Percentiles rank a stretch among this genome's conserved stretches.
Conservation (phyloP, 2,888 invertebrate genomes). For the Melanostoma scalare region DNA sequence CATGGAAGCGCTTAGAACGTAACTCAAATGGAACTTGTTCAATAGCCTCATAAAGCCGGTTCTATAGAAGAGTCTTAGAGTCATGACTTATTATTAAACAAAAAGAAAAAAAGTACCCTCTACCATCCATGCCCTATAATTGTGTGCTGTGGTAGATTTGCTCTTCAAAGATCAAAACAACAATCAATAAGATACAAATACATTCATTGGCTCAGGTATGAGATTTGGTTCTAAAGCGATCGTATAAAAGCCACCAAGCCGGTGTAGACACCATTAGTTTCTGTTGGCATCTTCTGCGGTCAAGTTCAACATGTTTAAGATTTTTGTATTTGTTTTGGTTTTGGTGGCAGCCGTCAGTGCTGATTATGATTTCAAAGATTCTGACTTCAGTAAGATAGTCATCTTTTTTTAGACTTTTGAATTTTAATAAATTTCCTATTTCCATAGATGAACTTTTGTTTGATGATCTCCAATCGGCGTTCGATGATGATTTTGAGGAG, state of each 20-base stretch:
- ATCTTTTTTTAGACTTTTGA: background rate
- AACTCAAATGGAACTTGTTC: background rate
- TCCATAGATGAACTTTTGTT: constrained; percentile 75
- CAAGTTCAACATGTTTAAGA: constrained; percentile 71
- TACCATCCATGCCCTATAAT: constrained; percentile 21
- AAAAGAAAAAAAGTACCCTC: background rate
- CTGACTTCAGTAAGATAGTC: constrained; percentile 74
- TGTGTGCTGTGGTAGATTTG: constrained; percentile 5
- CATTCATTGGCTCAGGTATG: constrained; percentile 2
- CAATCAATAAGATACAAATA: constrained; percentile 10
- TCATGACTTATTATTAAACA: background rate
- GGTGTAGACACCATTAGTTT: constrained; percentile 45
- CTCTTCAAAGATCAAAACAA: constrained; percentile 17
- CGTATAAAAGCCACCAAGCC: constrained; percentile 48
- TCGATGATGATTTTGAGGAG: constrained; percentile 61
- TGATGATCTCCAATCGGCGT: constrained; percentile 70
- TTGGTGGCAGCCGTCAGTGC: constrained; percentile 56
- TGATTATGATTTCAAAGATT: constrained; percentile 76
- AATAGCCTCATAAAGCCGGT: background rate
- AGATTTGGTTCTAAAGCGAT: constrained; percentile 20
- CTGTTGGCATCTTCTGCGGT: constrained; percentile 39
- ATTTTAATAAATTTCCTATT: background rate
- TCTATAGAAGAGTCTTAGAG: background rate
- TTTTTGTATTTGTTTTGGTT: constrained; percentile 57
- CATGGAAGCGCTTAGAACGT: too few relatives aligned